Evolutionary conservation across 2,888 invertebrate species (phyloP).

Genomic region (Sinhomidia bicolor): DNA sequence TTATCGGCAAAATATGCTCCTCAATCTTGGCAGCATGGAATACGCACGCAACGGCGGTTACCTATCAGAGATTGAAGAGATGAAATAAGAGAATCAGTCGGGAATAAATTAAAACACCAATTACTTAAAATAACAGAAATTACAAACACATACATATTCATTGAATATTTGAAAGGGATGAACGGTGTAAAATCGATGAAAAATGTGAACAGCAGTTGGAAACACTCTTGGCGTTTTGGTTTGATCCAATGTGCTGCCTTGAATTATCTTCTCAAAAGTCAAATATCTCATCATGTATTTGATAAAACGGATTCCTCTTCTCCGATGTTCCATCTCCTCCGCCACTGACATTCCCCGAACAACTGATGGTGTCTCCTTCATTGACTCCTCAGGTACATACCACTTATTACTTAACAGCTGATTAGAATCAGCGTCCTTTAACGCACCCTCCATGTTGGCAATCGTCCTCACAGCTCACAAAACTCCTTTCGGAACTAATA

Average conservation of each 20-base stretch:
- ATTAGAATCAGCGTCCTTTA: background rate
- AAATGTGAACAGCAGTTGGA: slow-evolving; percentile 69
- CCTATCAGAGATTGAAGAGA: slow-evolving; percentile 14
- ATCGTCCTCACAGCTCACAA: slow-evolving; percentile 49
- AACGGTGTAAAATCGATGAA: slow-evolving; percentile 75
- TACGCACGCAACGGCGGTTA: slow-evolving; percentile 59
- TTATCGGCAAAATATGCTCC: slow-evolving; percentile 61
- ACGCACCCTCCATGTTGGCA: background rate
- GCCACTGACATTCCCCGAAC: slow-evolving; percentile 66
- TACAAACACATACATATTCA: slow-evolving; percentile 66
- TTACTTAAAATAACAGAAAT: background rate
- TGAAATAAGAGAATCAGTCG: background rate
- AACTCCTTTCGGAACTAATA: no score
- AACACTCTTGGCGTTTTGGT: slow-evolving; percentile 65
- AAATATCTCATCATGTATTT: slow-evolving; percentile 63
- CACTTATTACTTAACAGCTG: slow-evolving; percentile 53
- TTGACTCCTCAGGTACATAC: slow-evolving; percentile 59
- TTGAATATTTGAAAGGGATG: slow-evolving; percentile 75
- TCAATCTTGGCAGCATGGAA: slow-evolving; percentile 63
- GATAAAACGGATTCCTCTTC: slow-evolving; percentile 71
- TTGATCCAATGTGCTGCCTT: slow-evolving; percentile 54
- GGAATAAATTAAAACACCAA: background rate
- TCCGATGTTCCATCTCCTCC: slow-evolving; percentile 69
- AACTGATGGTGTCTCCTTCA: slow-evolving; percentile 69
- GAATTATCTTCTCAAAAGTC: slow-evolving; percentile 61